Conservation (phyloP, 2,888 invertebrate species). For the Quadroppia sp. region DNA sequence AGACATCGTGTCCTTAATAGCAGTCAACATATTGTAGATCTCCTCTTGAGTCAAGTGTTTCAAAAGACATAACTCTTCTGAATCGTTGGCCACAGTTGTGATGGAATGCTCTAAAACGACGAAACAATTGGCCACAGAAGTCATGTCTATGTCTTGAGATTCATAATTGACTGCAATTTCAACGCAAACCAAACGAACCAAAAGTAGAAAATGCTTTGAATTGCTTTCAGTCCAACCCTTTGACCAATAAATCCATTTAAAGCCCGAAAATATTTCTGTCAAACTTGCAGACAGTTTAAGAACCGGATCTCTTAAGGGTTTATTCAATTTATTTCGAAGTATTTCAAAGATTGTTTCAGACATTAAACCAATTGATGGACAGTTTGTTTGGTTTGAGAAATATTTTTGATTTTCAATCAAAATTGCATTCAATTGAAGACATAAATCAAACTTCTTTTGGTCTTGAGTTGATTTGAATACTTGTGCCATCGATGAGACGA, state of each 20-base stretch:
- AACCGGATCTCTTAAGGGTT: slow-evolving; percentile 27
- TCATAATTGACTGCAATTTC: slow-evolving; percentile 35
- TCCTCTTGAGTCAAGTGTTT: slow-evolving; percentile 27
- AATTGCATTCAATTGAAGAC: neutral
- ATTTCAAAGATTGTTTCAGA: neutral
- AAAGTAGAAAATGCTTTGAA: slow-evolving; percentile 34
- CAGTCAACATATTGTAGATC: slow-evolving; percentile 29
- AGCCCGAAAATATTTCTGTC: neutral
- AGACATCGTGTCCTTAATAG: slow-evolving; percentile 36
- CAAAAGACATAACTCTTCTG: neutral
- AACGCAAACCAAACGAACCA: slow-evolving; percentile 29
- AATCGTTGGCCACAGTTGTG: slow-evolving; percentile 22
- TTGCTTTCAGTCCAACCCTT: slow-evolving; percentile 25
- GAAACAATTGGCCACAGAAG: slow-evolving; percentile 29
- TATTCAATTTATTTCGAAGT: slow-evolving; percentile 11
- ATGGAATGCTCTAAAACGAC: slow-evolving; percentile 30
- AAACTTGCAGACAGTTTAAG: neutral
- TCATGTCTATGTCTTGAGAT: slow-evolving; percentile 19
- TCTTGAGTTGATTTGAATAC: neutral
- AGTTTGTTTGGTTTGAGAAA: neutral
- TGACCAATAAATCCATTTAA: slow-evolving; percentile 6
- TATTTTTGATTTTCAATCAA: neutral
- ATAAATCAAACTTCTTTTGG: slow-evolving; percentile 10
- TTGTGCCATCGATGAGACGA: neutral
- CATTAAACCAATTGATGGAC: neutral